phyloP scores from a whole-genome alignment of 2,797 vertebrate genomes.

The Ataeniobius toweri region DNA sequence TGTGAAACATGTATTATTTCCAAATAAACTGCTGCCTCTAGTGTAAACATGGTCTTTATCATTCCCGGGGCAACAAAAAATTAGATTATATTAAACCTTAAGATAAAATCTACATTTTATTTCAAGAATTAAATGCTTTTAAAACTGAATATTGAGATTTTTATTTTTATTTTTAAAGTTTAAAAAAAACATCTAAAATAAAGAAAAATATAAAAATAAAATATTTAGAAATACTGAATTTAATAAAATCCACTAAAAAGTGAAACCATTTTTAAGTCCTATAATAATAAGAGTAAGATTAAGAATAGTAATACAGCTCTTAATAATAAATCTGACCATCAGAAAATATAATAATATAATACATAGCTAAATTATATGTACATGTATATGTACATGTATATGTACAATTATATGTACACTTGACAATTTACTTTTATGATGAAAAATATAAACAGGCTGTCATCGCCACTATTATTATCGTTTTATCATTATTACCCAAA shows the following conservation, averaged over 20 bases:
- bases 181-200: neutral
- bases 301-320: neutral
- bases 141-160: neutral
- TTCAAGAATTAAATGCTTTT: neutral
- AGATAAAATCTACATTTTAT: conserved; percentile 3
- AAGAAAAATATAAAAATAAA: neutral
- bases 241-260: neutral
- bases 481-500: conserved; percentile 1
- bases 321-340: neutral
- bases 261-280: neutral
- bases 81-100: conserved; percentile 39
- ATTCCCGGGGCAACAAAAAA: conserved; percentile 22
- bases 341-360: neutral
- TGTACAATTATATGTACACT: neutral
- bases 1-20: conserved; percentile 18
- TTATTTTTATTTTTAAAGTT: neutral
- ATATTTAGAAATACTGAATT: neutral
- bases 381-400: too few relatives aligned
- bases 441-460: neutral
- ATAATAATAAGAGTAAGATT: neutral
- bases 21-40: conserved; percentile 31
- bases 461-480: neutral
- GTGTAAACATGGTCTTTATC: conserved; percentile 27
- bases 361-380: too few relatives aligned
- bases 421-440: neutral